These are phyloP conservation scores for Hyposmocoma kahamanoa DNA, from an alignment of 1,140 invertebrate genomes.

Conservation along the genomic window DNA sequence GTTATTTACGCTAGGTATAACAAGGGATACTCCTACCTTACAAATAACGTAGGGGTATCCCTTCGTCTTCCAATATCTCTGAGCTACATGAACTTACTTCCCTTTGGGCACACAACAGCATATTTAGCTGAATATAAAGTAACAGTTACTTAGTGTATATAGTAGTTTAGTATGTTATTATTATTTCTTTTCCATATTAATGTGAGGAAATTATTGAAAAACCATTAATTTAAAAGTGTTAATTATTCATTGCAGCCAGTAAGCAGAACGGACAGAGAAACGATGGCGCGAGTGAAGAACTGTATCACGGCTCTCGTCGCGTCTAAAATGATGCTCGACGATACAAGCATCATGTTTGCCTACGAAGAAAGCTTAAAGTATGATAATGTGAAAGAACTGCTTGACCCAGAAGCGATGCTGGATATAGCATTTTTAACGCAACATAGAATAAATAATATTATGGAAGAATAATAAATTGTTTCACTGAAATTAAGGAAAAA, in stretches of 20 bases:
- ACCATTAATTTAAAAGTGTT: neutral
- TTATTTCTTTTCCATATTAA: too few species aligned
- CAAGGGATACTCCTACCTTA: too few species aligned
- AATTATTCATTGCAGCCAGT: constrained; percentile 76
- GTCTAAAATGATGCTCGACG: constrained; percentile 91
- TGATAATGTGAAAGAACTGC: constrained; percentile 81
- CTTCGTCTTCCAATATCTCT: too few species aligned
- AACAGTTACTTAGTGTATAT: too few species aligned
- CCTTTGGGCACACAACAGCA: too few species aligned
- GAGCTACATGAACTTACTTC: too few species aligned
- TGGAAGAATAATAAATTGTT: constrained; percentile 32
- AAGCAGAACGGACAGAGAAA: constrained; percentile 81
- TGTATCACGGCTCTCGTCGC: constrained; percentile 90
- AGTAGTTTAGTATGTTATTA: too few species aligned
- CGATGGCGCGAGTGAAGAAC: constrained; percentile 91
- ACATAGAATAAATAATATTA: constrained; percentile 72
- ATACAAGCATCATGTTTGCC: constrained; percentile 93
- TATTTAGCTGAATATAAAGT: too few species aligned
- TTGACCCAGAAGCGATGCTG: constrained; percentile 87
- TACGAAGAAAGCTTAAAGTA: constrained; percentile 94
- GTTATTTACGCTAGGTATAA: too few species aligned
- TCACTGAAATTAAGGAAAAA: too few species aligned
- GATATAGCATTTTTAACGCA: constrained; percentile 84
- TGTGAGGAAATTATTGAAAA: too few species aligned
- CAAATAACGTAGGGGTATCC: too few species aligned